Evolutionary conservation across 2,113 vertebrate genomes (phyloP).

Genomic region (Cyprinus carpio): DNA sequence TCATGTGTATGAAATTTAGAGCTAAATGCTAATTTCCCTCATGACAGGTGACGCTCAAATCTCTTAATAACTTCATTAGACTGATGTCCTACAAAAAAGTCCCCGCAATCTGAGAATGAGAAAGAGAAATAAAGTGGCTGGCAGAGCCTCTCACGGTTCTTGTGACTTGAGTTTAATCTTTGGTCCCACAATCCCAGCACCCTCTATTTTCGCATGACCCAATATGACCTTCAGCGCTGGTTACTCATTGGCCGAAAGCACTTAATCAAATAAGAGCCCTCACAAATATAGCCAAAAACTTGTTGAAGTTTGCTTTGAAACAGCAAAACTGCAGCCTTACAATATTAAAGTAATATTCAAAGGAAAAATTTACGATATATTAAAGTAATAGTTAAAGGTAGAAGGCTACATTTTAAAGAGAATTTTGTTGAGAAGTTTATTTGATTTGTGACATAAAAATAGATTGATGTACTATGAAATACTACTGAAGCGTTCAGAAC

Average conservation of each 20-base stretch:
- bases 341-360: not conserved
- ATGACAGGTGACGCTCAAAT: slow-evolving; percentile 22
- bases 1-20: slow-evolving; percentile 25
- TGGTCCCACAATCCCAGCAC: too few relatives aligned
- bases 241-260: not conserved
- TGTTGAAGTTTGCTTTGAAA: not conserved
- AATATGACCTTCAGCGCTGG: not conserved
- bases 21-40: not conserved
- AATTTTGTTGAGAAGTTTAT: not conserved
- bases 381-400: too few relatives aligned
- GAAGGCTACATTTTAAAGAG: too few relatives aligned
- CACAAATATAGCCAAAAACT: not conserved
- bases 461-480: not conserved
- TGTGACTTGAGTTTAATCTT: slow-evolving; percentile 23
- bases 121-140: not conserved
- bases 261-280: slow-evolving; percentile 18
- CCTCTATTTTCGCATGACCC: slow-evolving; percentile 3
- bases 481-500: not conserved
- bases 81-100: not conserved
- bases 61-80: slow-evolving; percentile 24
- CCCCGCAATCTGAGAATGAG: not conserved
- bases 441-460: not conserved
- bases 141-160: not conserved
- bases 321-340: not conserved
- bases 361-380: not conserved